These are phyloP conservation scores for Pseudorhiza aurosa DNA, from an alignment of 30 jellyfish, hydroid and myxozoan genomes.

Conservation along the genomic window DNA sequence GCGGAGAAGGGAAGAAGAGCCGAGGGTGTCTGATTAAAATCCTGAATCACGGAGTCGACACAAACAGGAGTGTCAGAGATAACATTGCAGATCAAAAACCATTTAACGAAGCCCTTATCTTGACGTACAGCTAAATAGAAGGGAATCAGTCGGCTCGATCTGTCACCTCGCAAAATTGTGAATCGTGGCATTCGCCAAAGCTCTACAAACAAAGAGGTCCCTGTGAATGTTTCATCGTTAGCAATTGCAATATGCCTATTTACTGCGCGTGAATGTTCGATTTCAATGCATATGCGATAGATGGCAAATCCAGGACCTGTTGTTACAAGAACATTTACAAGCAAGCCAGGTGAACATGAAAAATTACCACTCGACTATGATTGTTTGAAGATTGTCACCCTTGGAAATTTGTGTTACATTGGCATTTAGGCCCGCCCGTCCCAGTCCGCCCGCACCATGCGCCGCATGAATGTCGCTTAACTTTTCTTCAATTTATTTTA, in stretches of 20 bases:
- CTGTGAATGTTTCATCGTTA: background rate
- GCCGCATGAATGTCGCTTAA: background rate
- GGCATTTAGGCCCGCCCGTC: slow-evolving; percentile 15
- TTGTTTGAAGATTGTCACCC: background rate
- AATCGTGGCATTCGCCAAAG: slow-evolving; percentile 10
- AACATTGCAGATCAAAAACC: too few relatives aligned
- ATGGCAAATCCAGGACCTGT: slow-evolving; percentile 97
- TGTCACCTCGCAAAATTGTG: background rate
- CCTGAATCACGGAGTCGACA: background rate
- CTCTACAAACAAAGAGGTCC: slow-evolving; percentile 27
- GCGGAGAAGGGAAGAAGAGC: slow-evolving; percentile 12
- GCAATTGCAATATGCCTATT: background rate
- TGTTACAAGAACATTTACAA: slow-evolving; percentile 54
- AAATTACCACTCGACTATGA: background rate
- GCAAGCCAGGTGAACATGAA: slow-evolving; percentile 41
- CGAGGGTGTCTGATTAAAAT: background rate
- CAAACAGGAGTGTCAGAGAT: background rate
- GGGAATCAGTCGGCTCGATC: background rate
- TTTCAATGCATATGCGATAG: slow-evolving; percentile 6
- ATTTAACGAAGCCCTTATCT: too few relatives aligned
- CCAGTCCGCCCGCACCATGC: slow-evolving; percentile 1
- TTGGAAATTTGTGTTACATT: background rate
- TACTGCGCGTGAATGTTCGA: background rate
- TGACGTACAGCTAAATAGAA: too few relatives aligned
- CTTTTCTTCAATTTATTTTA: too few relatives aligned